These are phyloP conservation scores for Streblospio benedicti DNA, from an alignment of 1,140 invertebrate genomes.

Conservation along the genomic window DNA sequence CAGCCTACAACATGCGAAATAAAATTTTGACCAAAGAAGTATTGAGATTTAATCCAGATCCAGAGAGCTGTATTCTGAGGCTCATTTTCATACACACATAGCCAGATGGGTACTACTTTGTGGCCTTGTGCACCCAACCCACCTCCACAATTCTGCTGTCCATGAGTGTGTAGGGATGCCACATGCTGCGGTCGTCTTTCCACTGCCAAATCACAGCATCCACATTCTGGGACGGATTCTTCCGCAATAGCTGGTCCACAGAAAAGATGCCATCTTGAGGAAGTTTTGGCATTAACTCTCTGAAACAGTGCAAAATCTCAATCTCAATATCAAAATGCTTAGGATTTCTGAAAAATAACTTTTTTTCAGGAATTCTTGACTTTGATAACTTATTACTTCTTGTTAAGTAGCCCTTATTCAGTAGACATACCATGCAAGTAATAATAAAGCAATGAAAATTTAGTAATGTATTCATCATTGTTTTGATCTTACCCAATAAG, in stretches of 20 bases:
- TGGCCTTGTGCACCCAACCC: too few species aligned
- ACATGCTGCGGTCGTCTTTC: conserved; percentile 72
- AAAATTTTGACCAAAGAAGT: background rate
- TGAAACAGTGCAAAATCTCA: conserved; percentile 24
- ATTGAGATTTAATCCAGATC: background rate
- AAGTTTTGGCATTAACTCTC: conserved; percentile 84
- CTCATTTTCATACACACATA: too few species aligned
- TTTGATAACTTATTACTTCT: too few species aligned
- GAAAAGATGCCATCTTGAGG: conserved; percentile 88
- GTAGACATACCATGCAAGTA: too few species aligned
- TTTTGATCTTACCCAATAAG: conserved; percentile 70
- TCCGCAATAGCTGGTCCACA: conserved; percentile 76
- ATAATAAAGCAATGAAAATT: background rate
- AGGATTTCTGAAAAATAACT: background rate
- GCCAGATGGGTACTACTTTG: too few species aligned
- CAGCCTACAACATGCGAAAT: conserved; percentile 60
- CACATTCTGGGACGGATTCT: conserved; percentile 48
- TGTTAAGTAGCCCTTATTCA: too few species aligned
- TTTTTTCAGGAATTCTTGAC: too few species aligned
- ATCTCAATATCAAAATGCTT: background rate
- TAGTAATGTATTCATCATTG: too few species aligned
- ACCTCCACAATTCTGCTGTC: conserved; percentile 76
- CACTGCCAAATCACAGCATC: conserved; percentile 81
- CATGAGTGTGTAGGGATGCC: conserved; percentile 63
- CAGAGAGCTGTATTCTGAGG: too few species aligned